phyloP scores from a whole-genome alignment of 2,797 vertebrate genomes.

The Lutjanus campechanus region DNA sequence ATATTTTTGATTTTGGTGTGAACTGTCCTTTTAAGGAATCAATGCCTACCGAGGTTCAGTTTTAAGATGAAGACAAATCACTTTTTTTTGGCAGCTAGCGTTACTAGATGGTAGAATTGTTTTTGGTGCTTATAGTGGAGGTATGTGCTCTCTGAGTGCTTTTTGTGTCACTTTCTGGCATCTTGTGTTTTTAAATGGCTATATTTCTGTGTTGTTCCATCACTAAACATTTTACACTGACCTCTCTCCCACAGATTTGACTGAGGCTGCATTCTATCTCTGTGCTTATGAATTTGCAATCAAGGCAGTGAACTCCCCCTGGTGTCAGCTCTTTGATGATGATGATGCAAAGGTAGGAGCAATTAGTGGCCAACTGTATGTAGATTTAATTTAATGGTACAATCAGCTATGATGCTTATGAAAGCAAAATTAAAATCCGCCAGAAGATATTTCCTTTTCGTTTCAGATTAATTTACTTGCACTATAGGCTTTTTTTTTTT shows the following conservation, averaged over 20 bases:
- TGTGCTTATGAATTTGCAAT: constrained; percentile 95
- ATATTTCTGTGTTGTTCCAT: background rate
- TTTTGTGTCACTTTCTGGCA: background rate
- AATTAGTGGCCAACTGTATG: background rate
- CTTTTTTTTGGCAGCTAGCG: background rate
- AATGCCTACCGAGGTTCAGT: background rate
- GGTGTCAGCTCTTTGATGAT: constrained; percentile 93
- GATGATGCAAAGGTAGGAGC: constrained; percentile 90
- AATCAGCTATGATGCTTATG: background rate
- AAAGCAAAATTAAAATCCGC: background rate
- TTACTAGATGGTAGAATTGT: background rate
- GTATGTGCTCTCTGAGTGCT: background rate
- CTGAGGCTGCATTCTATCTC: constrained; percentile 92
- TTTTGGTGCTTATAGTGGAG: background rate
- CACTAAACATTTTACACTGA: background rate
- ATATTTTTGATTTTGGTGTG: no score
- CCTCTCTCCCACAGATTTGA: constrained; percentile 84
- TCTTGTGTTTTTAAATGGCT: background rate
- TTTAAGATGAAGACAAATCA: background rate
- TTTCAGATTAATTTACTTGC: background rate
- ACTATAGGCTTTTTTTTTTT: background rate
- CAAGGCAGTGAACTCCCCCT: constrained; percentile 89
- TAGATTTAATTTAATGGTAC: background rate
- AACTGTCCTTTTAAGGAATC: no score
- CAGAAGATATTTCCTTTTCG: background rate